Evolutionary conservation across 2,113 vertebrate genomes (phyloP).

Genomic region (Chloroceryle aenea): DNA sequence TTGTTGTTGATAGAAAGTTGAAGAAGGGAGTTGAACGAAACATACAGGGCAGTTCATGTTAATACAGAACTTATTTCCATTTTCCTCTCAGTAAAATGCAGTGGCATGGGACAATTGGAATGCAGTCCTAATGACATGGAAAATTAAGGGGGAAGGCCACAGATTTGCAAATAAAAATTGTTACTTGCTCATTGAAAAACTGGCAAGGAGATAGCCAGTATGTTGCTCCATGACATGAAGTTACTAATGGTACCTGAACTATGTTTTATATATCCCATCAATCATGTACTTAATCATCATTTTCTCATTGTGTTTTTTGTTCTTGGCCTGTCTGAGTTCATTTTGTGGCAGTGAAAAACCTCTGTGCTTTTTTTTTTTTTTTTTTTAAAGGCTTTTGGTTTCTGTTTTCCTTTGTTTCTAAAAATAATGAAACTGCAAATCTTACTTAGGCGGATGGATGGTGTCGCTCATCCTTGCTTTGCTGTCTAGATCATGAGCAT

Average conservation of each 20-base stretch:
- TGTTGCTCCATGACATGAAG: background rate
- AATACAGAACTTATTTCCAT: background rate
- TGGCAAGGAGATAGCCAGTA: background rate
- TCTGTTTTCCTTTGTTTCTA: background rate
- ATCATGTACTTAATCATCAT: background rate
- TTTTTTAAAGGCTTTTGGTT: background rate
- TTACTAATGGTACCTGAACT: background rate
- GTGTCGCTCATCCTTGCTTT: background rate
- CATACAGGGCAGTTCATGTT: background rate
- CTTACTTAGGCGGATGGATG: background rate
- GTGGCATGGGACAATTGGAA: background rate
- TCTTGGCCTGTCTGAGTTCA: background rate
- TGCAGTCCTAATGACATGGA: background rate
- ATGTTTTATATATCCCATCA: background rate
- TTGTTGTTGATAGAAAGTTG: background rate
- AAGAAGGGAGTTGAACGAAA: background rate
- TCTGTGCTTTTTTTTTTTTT: background rate
- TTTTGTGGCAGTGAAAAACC: background rate
- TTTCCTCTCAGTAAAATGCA: background rate
- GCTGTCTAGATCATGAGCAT: background rate
- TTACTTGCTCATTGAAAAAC: background rate
- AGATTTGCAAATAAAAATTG: background rate
- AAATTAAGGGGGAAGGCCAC: background rate
- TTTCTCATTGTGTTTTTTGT: background rate
- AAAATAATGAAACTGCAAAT: background rate